These are phyloP conservation scores for Brachionus calyciflorus DNA, from an alignment of 1,140 invertebrate species.

Conservation along the genomic window DNA sequence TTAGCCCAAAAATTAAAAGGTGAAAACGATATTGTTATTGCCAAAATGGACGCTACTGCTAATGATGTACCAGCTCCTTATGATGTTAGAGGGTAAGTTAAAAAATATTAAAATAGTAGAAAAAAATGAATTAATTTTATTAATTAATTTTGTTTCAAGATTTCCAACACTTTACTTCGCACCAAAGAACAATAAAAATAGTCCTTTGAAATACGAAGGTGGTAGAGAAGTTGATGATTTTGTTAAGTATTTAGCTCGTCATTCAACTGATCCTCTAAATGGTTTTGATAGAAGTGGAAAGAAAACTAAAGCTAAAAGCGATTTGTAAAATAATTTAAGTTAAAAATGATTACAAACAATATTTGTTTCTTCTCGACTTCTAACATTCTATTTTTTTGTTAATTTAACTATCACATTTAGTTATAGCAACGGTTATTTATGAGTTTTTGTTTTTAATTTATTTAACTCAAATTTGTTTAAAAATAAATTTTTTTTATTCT, in stretches of 20 bases:
- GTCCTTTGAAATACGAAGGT: conserved; percentile 84
- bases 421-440: no score
- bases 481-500: no score
- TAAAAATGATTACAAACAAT: no score
- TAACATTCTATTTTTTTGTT: no score
- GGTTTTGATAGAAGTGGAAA: conserved; percentile 84
- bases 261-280: conserved; percentile 81
- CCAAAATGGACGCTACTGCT: conserved; percentile 96
- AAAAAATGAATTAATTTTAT: background rate
- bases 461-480: no score
- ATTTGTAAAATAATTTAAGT: no score
- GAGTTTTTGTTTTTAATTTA: no score
- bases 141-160: conserved; percentile 9
- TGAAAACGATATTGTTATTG: conserved; percentile 81
- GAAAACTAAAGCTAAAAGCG: conserved; percentile 65
- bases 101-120: background rate
- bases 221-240: conserved; percentile 92
- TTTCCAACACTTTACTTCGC: conserved; percentile 97
- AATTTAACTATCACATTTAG: no score
- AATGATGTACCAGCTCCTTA: conserved; percentile 91
- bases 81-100: conserved; percentile 76
- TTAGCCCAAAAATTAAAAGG: conserved; percentile 78
- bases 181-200: conserved; percentile 76
- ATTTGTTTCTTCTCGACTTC: no score
- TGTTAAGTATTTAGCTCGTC: conserved; percentile 88